These are phyloP conservation scores for Corticium candelabrum DNA, from an alignment of 37 sponge, comb jelly and placozoan species.

Conservation along the genomic window DNA sequence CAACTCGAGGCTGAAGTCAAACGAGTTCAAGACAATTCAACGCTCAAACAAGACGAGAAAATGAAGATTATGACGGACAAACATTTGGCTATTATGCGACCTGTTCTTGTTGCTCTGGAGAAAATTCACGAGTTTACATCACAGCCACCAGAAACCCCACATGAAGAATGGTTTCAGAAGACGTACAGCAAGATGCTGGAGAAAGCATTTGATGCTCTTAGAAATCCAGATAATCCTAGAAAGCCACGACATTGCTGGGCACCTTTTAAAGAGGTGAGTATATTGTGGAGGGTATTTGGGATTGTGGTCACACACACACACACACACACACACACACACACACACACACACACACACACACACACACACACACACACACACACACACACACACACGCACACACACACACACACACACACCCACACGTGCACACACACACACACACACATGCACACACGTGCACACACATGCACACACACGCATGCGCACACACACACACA, in stretches of 20 bases:
- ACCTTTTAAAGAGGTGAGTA: slow-evolving; percentile 70
- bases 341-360: no score
- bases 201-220: slow-evolving; percentile 47
- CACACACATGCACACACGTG: no score
- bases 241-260: slow-evolving; percentile 69
- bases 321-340: no score
- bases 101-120: slow-evolving; percentile 33
- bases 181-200: slow-evolving; percentile 56
- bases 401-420: no score
- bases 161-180: slow-evolving; percentile 78
- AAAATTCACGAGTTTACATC: slow-evolving; percentile 7
- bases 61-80: slow-evolving; percentile 75
- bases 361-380: no score
- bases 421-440: no score
- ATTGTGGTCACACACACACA: no score
- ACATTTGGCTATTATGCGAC: slow-evolving; percentile 75
- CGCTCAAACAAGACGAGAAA: slow-evolving; percentile 43
- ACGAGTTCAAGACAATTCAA: slow-evolving; percentile 20
- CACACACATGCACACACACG: no score
- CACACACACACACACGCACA: no score
- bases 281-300: background rate
- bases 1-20: slow-evolving; percentile 77
- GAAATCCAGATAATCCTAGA: slow-evolving; percentile 45
- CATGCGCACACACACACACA: no score
- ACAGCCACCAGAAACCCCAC: slow-evolving; percentile 81